Conservation (phyloP, 2,888 invertebrate species). For the Dermolepida albohirtum region DNA sequence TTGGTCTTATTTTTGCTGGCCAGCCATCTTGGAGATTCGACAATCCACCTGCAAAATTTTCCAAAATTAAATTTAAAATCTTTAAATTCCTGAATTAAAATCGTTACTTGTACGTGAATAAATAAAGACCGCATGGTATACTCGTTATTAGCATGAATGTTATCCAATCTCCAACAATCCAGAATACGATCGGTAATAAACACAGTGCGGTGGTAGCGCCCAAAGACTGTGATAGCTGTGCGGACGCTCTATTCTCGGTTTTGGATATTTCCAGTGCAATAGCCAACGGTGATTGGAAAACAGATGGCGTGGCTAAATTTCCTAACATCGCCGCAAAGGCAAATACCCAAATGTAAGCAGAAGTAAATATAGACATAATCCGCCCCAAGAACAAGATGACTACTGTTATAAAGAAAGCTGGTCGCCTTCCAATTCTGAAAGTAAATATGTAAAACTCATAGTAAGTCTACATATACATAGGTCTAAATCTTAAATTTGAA, state of each 20-base stretch:
- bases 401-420: constrained; percentile 67
- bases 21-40: constrained; percentile 76
- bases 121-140: constrained; percentile 64
- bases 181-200: constrained; percentile 67
- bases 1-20: constrained; percentile 68
- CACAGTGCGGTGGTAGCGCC: constrained; percentile 69
- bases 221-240: constrained; percentile 67
- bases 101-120: constrained; percentile 65
- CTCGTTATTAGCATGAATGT: constrained; percentile 67
- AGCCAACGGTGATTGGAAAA: constrained; percentile 67
- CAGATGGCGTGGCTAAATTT: constrained; percentile 64
- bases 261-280: constrained; percentile 69
- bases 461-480: no score
- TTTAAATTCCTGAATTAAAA: not conserved
- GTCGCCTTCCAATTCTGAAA: constrained; percentile 66
- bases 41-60: constrained; percentile 66
- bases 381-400: constrained; percentile 65
- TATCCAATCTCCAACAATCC: constrained; percentile 67
- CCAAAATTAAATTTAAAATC: not conserved
- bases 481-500: no score
- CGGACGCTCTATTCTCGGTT: constrained; percentile 66
- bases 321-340: constrained; percentile 64
- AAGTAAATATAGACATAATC: constrained; percentile 61
- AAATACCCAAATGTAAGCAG: constrained; percentile 64
- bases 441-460: not conserved